These are phyloP conservation scores for Phocoena phocoena DNA, from an alignment of 2,113 vertebrate species.

Conservation along the genomic window DNA sequence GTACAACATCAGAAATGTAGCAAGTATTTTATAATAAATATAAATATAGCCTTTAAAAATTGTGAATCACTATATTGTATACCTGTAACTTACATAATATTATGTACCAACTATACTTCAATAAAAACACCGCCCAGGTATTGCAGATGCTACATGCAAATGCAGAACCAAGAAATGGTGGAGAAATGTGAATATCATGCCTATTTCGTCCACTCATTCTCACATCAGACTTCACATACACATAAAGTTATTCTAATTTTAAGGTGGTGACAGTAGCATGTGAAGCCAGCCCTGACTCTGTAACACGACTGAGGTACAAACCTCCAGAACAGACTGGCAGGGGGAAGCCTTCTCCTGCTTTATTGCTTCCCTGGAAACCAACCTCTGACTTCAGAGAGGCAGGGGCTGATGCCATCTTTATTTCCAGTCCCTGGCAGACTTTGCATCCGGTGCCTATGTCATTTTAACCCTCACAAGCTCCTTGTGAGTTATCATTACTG, in stretches of 20 bases:
- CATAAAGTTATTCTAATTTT: neutral
- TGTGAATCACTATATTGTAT: neutral
- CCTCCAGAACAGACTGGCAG: accelerated
- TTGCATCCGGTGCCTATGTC: accelerated
- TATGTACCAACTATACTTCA: neutral
- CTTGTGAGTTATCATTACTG: accelerated
- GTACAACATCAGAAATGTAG: neutral
- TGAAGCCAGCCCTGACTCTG: neutral
- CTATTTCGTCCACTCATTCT: neutral
- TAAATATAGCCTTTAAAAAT: neutral
- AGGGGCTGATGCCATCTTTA: neutral
- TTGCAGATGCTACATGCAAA: too few species aligned
- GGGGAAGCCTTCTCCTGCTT: neutral
- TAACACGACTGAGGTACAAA: neutral
- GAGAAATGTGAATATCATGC: accelerated
- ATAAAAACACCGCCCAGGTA: neutral
- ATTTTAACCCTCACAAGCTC: neutral
- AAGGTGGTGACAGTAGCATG: accelerated
- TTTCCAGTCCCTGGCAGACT: neutral
- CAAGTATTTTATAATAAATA: neutral
- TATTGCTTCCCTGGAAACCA: neutral
- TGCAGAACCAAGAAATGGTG: neutral
- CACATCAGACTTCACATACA: too few species aligned
- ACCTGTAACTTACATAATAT: neutral
- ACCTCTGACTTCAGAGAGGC: neutral